Conservation (phyloP, 1,140 invertebrate species). For the Procambarus clarkii region DNA sequence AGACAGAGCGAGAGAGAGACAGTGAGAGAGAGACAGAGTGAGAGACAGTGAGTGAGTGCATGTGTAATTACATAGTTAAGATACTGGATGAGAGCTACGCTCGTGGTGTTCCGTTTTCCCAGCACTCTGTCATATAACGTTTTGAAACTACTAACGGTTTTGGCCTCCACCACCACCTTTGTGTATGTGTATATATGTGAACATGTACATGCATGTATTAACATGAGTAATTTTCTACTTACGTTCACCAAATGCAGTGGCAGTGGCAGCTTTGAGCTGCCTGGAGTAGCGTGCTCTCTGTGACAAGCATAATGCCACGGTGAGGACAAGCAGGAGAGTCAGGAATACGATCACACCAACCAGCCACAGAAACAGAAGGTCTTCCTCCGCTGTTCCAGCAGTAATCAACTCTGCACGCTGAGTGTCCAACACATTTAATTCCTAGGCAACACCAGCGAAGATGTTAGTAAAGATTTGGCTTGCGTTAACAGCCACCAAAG, state of each 20-base stretch:
- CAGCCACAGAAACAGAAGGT: conserved; percentile 83
- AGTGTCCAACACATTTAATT: conserved; percentile 92
- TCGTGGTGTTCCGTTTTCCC: too few relatives aligned
- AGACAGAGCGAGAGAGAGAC: too few relatives aligned
- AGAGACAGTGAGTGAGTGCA: too few relatives aligned
- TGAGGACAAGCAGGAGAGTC: conserved; percentile 85
- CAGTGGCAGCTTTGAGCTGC: conserved; percentile 94
- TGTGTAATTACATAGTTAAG: too few relatives aligned
- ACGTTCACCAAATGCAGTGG: conserved; percentile 89
- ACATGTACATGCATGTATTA: too few relatives aligned
- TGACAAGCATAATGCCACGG: conserved; percentile 86
- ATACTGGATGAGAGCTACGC: too few relatives aligned
- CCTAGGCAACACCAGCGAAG: conserved; percentile 76
- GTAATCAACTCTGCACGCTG: conserved; percentile 84
- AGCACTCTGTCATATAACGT: too few relatives aligned
- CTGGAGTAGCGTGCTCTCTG: conserved; percentile 89
- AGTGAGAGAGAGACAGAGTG: not conserved
- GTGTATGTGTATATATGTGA: too few relatives aligned
- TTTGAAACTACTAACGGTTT: too few relatives aligned
- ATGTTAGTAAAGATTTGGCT: conserved; percentile 49
- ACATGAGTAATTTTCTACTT: conserved; percentile 40
- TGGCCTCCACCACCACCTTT: too few relatives aligned
- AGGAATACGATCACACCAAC: conserved; percentile 87
- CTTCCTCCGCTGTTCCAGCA: conserved; percentile 65
- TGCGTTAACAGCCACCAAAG: conserved; percentile 14